Evolutionary conservation across 2,113 vertebrate genomes (phyloP).

Genomic region (Chunga burmeisteri): DNA sequence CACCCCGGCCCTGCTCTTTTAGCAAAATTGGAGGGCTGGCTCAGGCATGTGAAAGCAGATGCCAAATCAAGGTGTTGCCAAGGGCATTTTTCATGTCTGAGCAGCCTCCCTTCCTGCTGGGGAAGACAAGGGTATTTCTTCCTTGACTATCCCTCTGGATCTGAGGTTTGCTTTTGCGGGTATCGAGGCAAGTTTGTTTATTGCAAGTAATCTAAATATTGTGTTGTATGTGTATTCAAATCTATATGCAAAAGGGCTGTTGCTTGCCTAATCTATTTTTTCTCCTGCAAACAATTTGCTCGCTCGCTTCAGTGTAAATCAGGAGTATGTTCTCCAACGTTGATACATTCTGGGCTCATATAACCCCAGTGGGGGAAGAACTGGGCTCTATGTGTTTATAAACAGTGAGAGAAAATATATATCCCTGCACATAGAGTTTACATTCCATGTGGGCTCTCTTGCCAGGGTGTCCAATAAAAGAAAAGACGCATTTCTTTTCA

Average conservation of each 20-base stretch:
- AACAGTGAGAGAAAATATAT: conserved; percentile 10
- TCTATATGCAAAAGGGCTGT: neutral
- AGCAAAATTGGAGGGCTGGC: neutral
- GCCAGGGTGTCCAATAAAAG: neutral
- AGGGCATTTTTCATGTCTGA: neutral
- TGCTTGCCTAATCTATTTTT: neutral
- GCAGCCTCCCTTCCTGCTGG: neutral
- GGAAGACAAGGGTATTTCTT: neutral
- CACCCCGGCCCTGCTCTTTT: neutral
- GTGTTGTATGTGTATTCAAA: neutral
- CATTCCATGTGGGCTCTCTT: neutral
- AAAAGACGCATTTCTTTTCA: neutral
- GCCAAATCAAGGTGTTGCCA: neutral
- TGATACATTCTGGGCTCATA: neutral
- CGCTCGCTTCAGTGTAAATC: neutral
- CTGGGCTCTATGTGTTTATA: conserved; percentile 7
- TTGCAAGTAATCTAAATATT: neutral
- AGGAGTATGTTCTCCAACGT: rapidly evolving
- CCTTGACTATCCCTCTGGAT: neutral
- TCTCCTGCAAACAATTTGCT: neutral
- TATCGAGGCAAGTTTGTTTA: neutral
- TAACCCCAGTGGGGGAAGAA: neutral
- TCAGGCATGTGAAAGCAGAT: neutral
- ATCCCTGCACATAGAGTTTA: neutral
- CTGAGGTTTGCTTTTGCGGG: neutral